Base-by-base conservation (phyloP, 2,888 invertebrate species). In the Cheilosia pagana region DNA sequence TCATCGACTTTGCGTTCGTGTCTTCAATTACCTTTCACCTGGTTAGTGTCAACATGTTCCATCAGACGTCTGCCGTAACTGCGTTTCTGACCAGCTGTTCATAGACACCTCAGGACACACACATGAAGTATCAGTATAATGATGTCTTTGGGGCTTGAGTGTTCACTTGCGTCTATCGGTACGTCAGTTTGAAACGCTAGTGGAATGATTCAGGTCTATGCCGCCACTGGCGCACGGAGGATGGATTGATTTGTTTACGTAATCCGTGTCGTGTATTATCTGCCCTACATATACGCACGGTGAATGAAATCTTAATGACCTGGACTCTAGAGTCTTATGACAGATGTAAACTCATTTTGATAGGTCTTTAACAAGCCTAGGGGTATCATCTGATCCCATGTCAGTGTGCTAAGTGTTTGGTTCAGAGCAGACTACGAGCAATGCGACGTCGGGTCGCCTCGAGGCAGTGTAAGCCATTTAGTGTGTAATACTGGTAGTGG, bases 1-100 rank as follows among this genome's bases (percentile, higher is more conserved):
- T 60, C 68, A 70, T 63, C 75, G 57, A 28, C 41, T 52, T 59
- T 35, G 57, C 59, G 63, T 59, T 55, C 55, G 52, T 50, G 35
- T 76, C 63, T 76, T 76, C 63, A 59, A 70, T 68, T 50, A 57
- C 75, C 74, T 74, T 74, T 74, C 74, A 53, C 68, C 48, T 35
- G 23, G 45, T 45, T 25, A 59, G 12, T 45, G 60, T 41, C 16
- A 59, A 59, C 76, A 70, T 63, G 50, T 19, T 67, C 39, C 55
- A n/a, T n/a, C n/a, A 57, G 45, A 67, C 81, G 71, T 76, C 76
- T 70, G 81, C 81, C 81, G 59, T 25, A 59, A 55, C 53, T 68
- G 60, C 48, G 16, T 55, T 63, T 62, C 25, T 31, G 12, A 19
- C 63, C 62, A 57, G 39, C 55, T 57, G 31, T 28, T 48, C 39